Conservation (phyloP, 2,797 vertebrate species). For the Gambusia yucatana region DNA sequence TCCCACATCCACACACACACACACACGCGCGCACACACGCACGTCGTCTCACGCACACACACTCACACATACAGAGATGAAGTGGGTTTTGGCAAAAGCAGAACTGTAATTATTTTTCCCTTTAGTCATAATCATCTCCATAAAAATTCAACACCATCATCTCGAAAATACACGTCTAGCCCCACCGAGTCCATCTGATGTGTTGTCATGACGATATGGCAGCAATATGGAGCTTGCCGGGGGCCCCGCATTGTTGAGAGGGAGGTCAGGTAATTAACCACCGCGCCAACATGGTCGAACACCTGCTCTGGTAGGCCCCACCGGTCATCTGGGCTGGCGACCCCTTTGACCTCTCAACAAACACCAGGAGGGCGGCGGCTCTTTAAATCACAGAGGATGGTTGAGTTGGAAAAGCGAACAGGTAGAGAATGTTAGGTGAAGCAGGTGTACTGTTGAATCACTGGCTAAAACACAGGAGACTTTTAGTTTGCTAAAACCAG, state of each 20-base stretch:
- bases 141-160: slow-evolving; percentile 61
- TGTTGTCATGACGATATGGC: slow-evolving; percentile 67
- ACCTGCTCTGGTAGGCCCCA: slow-evolving; percentile 60
- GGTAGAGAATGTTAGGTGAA: slow-evolving; percentile 41
- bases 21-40: slow-evolving; percentile 3
- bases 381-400: slow-evolving; percentile 27
- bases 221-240: slow-evolving; percentile 53
- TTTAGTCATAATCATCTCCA: slow-evolving; percentile 64
- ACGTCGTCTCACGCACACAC: background rate
- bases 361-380: slow-evolving; percentile 40
- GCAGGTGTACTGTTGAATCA: background rate
- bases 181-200: slow-evolving; percentile 49
- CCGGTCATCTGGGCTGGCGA: slow-evolving; percentile 53
- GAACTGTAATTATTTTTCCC: slow-evolving; percentile 57
- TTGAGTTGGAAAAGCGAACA: slow-evolving; percentile 27
- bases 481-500: background rate
- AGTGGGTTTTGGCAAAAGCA: slow-evolving; percentile 53
- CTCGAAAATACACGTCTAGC: slow-evolving; percentile 33
- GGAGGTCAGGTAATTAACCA: slow-evolving; percentile 61
- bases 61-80: slow-evolving; percentile 31
- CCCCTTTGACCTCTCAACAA: slow-evolving; percentile 42
- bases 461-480: background rate
- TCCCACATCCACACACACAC: slow-evolving; percentile 8
- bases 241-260: slow-evolving; percentile 44
- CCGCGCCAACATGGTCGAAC: slow-evolving; percentile 60